A percentile compares a stretch with the other conserved stretches of the same genome.
Evolutionary conservation across 2,113 vertebrate species (phyloP).

Genomic region (Vulpes ferrilata): DNA sequence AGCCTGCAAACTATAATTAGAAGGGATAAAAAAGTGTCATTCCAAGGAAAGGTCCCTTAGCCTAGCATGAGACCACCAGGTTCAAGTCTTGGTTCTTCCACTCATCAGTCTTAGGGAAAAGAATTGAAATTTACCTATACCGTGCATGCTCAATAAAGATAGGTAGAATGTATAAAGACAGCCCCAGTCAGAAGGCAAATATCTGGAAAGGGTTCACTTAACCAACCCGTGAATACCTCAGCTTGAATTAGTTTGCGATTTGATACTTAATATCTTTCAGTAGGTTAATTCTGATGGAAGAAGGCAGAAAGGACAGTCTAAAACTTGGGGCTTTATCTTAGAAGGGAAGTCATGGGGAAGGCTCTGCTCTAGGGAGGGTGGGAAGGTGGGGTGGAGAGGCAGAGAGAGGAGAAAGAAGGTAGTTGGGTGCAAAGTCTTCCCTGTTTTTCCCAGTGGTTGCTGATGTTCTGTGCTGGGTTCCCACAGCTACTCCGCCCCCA

Average conservation of each 20-base stretch:
- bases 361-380: not conserved
- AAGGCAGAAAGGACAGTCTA: not conserved
- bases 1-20: not conserved
- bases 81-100: slow-evolving; percentile 19
- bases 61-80: not conserved
- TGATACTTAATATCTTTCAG: not conserved
- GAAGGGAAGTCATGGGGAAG: not conserved
- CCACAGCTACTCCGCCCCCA: not conserved
- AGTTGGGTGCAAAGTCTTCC: not conserved
- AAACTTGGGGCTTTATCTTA: not conserved
- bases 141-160: not conserved
- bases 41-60: not conserved
- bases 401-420: not conserved
- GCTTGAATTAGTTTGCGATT: not conserved
- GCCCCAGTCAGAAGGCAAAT: not conserved
- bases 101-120: not conserved
- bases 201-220: not conserved
- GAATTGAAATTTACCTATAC: not conserved
- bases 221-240: not conserved
- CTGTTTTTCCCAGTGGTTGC: not conserved
- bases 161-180: not conserved
- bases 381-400: not conserved
- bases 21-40: not conserved
- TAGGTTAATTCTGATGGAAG: not conserved
- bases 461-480: not conserved